Base-by-base conservation (phyloP, 2,113 vertebrate genomes). In the Toxotes jaculatrix region DNA sequence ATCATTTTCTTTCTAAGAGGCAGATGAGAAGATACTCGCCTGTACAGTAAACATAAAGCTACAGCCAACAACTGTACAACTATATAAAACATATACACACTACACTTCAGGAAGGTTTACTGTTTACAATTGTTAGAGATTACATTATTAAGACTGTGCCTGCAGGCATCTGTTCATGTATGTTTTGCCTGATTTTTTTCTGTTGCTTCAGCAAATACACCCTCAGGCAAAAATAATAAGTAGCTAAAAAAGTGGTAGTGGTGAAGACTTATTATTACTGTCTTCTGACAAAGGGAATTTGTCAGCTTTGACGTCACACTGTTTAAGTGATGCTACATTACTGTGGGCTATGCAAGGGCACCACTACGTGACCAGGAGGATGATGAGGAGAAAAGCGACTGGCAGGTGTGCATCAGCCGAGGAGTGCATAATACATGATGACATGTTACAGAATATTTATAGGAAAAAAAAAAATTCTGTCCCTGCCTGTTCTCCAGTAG, bases 101-200 rank as follows among this genome's bases (percentile, higher is more conserved):
- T 7, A 14, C 38, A 56, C 47, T 32, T 12, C 23, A 56, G 17
- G 57, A 43, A 16, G 21, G 23, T 68, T 79, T 38, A 27, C 45
- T 74, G 63, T 16, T 19, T 19, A 51, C 19, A 51, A 17, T 67
- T 47, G 69, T 70, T 14, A 65, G 57, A 23, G 43, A n/a, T 51
- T 32, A 64, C 67, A 36, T 80, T 53, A 69, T 74, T 84, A 72
- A 80, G 72, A 71, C 36, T 17, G 31, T 2, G 62, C 80, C 79
- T 40, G 34, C n/a, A 34, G 80, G 70, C 7, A 62, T 72, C 59
- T 34, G 34, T 36, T 77, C 59, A 77, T 59, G 75, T 67, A 23
- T 32, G 68, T 69, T 74, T 47, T 45, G 47, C 14, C 53, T 10
- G 55, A 66, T 78, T 74, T 53, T 65, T 64, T 56, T 3, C 42